phyloP scores from a whole-genome alignment of 2,797 vertebrate species.

The Hydrolagus colliei region DNA sequence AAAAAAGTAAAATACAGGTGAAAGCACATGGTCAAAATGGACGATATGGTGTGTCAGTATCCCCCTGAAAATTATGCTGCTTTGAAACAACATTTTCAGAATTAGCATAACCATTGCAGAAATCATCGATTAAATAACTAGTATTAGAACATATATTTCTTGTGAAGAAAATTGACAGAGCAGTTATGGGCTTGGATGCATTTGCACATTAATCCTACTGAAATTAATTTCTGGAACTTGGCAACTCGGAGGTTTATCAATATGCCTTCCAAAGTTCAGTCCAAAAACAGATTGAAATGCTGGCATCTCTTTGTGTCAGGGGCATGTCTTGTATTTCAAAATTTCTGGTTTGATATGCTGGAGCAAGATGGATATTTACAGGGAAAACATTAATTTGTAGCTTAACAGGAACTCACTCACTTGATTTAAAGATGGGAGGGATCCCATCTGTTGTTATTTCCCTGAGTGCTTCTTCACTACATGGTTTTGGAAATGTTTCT shows the following conservation, averaged over 20 bases:
- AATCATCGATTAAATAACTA: neutral
- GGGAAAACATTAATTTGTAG: constrained; percentile 7
- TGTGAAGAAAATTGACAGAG: neutral
- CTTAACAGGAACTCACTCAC: neutral
- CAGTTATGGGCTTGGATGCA: neutral
- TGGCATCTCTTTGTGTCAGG: neutral
- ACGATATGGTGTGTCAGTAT: no score
- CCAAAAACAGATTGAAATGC: neutral
- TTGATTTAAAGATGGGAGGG: neutral
- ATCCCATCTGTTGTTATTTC: constrained; percentile 13
- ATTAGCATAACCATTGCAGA: neutral
- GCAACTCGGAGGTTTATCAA: constrained; percentile 13
- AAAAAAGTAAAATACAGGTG: no score
- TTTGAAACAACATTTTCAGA: neutral
- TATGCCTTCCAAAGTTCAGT: neutral
- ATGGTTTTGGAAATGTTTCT: neutral
- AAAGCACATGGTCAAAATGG: no score
- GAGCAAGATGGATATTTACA: constrained; percentile 17
- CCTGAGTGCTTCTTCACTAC: neutral
- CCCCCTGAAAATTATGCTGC: no score
- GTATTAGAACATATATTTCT: neutral
- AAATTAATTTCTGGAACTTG: neutral
- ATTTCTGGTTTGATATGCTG: neutral
- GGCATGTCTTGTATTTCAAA: neutral
- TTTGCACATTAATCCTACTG: neutral